These are phyloP conservation scores for Odocoileus virginianus DNA, from an alignment of 2,113 vertebrate species.

Conservation along the genomic window DNA sequence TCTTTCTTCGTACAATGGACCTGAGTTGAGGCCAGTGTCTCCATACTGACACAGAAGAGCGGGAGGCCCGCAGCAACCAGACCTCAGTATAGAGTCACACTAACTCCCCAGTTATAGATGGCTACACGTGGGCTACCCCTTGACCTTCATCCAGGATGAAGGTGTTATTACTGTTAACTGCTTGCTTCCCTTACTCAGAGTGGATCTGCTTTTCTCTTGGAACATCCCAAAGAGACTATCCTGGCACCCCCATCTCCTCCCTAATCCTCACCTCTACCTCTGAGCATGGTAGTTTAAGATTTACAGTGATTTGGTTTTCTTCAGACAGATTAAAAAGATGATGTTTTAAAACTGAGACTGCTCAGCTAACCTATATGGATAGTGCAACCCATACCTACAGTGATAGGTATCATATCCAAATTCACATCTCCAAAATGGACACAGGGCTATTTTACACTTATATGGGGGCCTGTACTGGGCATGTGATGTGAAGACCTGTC, in stretches of 20 bases:
- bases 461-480: fast-evolving
- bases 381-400: background rate
- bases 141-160: background rate
- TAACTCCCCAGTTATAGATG: background rate
- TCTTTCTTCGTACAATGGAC: background rate
- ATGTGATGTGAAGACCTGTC: background rate
- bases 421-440: background rate
- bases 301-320: background rate
- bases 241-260: background rate
- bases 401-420: background rate
- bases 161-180: background rate
- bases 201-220: background rate
- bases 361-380: background rate
- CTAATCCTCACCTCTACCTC: background rate
- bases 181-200: background rate
- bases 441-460: background rate
- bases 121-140: background rate
- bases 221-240: background rate
- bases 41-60: background rate
- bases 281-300: background rate
- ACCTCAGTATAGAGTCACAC: background rate
- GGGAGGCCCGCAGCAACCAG: background rate
- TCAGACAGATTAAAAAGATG: background rate
- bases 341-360: background rate
- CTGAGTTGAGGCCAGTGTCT: background rate